phyloP scores from a whole-genome alignment of 2,113 vertebrate species.

The Psittacara wagleri region DNA sequence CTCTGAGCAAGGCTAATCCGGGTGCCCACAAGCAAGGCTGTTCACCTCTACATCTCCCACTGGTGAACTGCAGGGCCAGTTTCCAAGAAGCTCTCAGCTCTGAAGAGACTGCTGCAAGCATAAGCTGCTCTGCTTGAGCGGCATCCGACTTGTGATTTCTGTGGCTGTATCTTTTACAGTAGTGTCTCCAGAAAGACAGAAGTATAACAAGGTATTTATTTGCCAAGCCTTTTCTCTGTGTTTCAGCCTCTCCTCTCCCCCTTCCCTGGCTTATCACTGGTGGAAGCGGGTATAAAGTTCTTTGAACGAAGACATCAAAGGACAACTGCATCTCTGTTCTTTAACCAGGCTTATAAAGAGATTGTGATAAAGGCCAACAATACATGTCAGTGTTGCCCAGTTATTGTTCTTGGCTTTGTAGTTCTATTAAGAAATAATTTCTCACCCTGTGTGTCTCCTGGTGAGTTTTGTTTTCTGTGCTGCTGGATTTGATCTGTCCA shows the following conservation, averaged over 20 bases:
- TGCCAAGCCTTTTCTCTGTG: constrained; percentile 5
- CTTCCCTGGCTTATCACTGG: constrained; percentile 17
- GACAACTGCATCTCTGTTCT: constrained; percentile 69
- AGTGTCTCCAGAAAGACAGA: neutral
- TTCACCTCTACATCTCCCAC: neutral
- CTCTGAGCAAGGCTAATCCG: neutral
- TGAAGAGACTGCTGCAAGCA: neutral
- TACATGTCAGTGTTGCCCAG: constrained; percentile 70
- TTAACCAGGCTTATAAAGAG: constrained; percentile 77
- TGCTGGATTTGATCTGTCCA: constrained; percentile 66
- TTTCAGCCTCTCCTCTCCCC: constrained; percentile 29
- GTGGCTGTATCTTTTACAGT: neutral
- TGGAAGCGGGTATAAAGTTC: constrained; percentile 53
- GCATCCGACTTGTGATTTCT: neutral
- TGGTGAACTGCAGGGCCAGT: neutral
- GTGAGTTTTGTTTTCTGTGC: constrained; percentile 67
- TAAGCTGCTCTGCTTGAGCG: neutral
- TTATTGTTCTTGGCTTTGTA: constrained; percentile 77
- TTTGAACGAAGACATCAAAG: constrained; percentile 79
- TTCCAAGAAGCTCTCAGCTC: neutral
- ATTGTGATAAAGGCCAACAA: constrained; percentile 79
- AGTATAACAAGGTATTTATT: neutral
- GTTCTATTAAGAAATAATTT: constrained; percentile 82
- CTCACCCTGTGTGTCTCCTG: constrained; percentile 58
- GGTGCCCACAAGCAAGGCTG: neutral